Conservation (phyloP, 2,797 vertebrate species). For the Oryzias sinensis region DNA sequence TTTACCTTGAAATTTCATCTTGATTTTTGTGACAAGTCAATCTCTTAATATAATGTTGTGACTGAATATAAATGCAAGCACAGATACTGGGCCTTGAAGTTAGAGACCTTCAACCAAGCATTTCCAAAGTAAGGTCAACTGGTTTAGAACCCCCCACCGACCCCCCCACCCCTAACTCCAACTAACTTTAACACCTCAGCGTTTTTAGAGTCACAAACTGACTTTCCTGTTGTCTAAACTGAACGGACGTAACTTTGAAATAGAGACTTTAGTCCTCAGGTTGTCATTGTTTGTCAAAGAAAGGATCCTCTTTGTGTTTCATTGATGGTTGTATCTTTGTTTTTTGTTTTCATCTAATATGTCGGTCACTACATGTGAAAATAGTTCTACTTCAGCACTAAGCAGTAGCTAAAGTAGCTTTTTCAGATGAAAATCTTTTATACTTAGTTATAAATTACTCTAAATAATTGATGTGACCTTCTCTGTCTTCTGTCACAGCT, state of each 20-base stretch:
- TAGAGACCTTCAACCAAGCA: constrained; percentile 75
- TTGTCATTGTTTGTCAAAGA: constrained; percentile 5
- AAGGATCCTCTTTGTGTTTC: constrained; percentile 13
- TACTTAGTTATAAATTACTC: neutral
- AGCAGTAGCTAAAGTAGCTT: constrained; percentile 26
- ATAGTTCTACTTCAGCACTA: neutral
- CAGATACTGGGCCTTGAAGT: constrained; percentile 80
- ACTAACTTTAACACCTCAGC: constrained; percentile 61
- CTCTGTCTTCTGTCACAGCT: constrained; percentile 74
- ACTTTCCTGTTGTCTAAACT: constrained; percentile 41
- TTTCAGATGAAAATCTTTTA: constrained; percentile 16
- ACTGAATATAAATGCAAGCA: constrained; percentile 78
- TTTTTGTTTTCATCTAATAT: constrained; percentile 38
- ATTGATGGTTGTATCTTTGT: constrained; percentile 2
- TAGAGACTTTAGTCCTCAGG: constrained; percentile 19
- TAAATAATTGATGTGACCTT: constrained; percentile 7
- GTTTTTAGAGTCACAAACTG: constrained; percentile 25
- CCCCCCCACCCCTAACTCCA: constrained; percentile 51
- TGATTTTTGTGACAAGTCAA: constrained; percentile 42
- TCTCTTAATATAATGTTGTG: constrained; percentile 63
- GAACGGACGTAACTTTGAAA: constrained; percentile 27
- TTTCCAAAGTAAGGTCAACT: constrained; percentile 76
- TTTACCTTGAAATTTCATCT: neutral
- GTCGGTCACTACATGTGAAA: constrained; percentile 5
- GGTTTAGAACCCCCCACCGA: constrained; percentile 28